Base-by-base conservation (phyloP, 1,140 invertebrate genomes). In the Batillaria attramentaria region DNA sequence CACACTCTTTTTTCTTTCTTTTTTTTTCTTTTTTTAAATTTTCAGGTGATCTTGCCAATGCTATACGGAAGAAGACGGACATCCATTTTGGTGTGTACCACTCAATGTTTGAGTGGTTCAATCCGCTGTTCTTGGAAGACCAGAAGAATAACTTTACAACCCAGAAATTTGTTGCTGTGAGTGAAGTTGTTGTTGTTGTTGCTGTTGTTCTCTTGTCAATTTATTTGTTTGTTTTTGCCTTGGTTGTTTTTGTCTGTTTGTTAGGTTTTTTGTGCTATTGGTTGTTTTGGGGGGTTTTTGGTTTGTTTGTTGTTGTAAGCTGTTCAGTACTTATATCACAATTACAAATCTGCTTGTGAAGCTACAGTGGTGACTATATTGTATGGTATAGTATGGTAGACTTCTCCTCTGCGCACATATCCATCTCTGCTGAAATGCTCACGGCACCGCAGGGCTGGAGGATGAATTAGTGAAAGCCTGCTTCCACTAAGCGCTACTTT, bases 81-180 rank as follows among this genome's bases (percentile, higher is more conserved):
- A 84, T 97, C 0, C 94, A 93, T 83, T 97, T 97, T 90, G 97
- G 97, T 1, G 88, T 97, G 0, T 98, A 98, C 88, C 95, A 98
- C 88, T 97, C 96, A 0, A 86, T 97, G 18, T 97, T 94, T 87
- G 97, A 98, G 90, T 98, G 96, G 96, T 98, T 94, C 86, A 95
- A 98, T 92, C 96, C 96, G 0, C 89, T 97, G 41, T 98, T 96
- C 89, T 84, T 95, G 42, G 85, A 93, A 37, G 97, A 98, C 86
- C 95, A 95, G 89, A 81, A 86, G 1, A 93, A 92, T 65, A 92
- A 94, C 66, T 96, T 94, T 82, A 91, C 91, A 41, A 94, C 94
- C 8, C 91, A 93, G 20, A 87, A 92, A 50, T 98, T 93, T 87
- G 87, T 90, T 20, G 50, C 83, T 46, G 89, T 92, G 83, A 85